These are phyloP conservation scores for Falco concolor DNA, from an alignment of 2,797 vertebrate genomes.

Conservation along the genomic window DNA sequence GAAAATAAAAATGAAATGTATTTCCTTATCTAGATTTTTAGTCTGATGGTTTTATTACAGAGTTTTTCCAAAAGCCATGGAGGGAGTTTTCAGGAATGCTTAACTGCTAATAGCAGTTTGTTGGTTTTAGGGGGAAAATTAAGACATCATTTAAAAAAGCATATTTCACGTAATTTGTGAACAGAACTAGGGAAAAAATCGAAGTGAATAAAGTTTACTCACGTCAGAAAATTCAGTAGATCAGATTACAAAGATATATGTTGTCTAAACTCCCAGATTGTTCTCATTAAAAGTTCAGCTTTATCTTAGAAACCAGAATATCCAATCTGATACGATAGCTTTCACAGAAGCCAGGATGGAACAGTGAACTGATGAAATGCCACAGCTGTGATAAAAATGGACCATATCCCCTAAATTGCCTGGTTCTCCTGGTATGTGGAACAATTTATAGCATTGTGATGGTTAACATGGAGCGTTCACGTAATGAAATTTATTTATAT, in stretches of 20 bases:
- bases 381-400: not conserved
- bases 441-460: not conserved
- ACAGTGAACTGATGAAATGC: not conserved
- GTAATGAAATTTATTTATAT: not conserved
- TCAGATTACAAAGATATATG: not conserved
- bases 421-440: not conserved
- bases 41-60: not conserved
- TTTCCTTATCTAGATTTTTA: conserved; percentile 4
- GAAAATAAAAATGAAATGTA: conserved; percentile 28
- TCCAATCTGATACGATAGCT: not conserved
- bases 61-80: not conserved
- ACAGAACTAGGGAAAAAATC: not conserved
- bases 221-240: not conserved
- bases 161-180: not conserved
- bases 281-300: conserved; percentile 11
- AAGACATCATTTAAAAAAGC: not conserved
- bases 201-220: not conserved
- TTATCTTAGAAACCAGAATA: conserved; percentile 9
- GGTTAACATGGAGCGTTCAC: not conserved
- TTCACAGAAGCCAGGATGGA: not conserved
- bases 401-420: not conserved
- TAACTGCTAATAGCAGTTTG: not conserved
- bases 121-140: not conserved
- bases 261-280: not conserved
- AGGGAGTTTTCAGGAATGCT: not conserved